phyloP scores from a whole-genome alignment of 2,888 invertebrate species.

The Macrophya alboannulata region DNA sequence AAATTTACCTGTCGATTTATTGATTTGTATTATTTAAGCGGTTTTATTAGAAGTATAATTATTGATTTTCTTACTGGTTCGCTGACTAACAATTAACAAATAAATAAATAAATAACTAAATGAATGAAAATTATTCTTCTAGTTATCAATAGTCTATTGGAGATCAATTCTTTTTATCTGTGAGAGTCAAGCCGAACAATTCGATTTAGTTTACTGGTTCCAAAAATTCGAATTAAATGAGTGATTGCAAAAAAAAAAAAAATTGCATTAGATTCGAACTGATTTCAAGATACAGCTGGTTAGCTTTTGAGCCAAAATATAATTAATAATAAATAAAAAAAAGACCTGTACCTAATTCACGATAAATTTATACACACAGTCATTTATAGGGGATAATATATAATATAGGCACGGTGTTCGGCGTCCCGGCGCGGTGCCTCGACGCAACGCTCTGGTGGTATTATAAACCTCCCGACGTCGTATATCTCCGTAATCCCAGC shows the following conservation, averaged over 20 bases:
- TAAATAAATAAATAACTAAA: background rate
- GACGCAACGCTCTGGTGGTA: background rate
- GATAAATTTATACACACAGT: background rate
- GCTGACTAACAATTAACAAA: background rate
- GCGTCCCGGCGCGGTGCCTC: background rate
- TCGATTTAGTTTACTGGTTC: too few species aligned
- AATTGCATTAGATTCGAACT: too few species aligned
- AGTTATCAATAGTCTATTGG: background rate
- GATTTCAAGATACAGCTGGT: too few species aligned
- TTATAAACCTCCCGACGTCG: constrained; percentile 48
- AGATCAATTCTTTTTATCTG: too few species aligned
- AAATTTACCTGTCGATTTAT: background rate
- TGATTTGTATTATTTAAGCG: background rate
- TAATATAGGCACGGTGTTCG: constrained; percentile 9
- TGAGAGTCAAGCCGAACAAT: too few species aligned
- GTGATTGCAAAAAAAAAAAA: background rate
- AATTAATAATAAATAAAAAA: background rate
- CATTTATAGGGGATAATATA: background rate
- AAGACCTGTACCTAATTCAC: background rate
- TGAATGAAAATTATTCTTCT: background rate
- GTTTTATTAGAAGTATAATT: background rate
- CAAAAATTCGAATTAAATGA: too few species aligned
- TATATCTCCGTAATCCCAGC: constrained; percentile 66
- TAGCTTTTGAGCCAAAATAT: background rate
- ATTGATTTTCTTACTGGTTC: background rate